Evolutionary conservation across 37 sponge, comb jelly and placozoan species (phyloP).

Genomic region (Eunapius fragilis): DNA sequence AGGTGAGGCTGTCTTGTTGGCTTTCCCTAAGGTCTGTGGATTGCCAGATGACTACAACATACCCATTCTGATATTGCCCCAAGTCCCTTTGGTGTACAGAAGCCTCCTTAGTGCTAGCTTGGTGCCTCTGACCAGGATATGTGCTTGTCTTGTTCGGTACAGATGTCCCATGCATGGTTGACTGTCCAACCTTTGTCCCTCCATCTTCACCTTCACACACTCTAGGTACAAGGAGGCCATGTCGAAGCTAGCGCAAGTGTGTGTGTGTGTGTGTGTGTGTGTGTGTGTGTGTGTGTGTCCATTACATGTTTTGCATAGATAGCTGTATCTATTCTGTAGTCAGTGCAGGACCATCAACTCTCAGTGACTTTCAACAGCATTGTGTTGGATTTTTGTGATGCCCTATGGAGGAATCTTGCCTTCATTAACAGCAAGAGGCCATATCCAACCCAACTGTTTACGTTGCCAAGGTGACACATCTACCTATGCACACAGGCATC

Average conservation of each 20-base stretch:
- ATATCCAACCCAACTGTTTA: conserved; percentile 30
- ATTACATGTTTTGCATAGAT: too few relatives aligned
- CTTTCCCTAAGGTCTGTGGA: conserved; percentile 11
- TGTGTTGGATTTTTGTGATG: conserved; percentile 60
- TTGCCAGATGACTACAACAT: conserved; percentile 25
- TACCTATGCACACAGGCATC: neutral
- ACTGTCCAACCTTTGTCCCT: neutral
- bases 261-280: too few relatives aligned
- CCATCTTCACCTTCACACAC: neutral
- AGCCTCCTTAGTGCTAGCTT: conserved; percentile 4
- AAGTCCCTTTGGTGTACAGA: conserved; percentile 9
- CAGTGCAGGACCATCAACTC: conserved; percentile 10
- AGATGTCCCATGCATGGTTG: too few relatives aligned
- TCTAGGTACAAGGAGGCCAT: neutral
- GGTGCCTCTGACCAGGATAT: conserved; percentile 4
- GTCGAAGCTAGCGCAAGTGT: neutral
- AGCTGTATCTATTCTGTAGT: neutral
- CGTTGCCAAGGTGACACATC: conserved; percentile 6
- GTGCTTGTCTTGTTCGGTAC: conserved; percentile 19
- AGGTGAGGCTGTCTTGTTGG: neutral
- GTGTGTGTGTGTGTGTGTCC: too few relatives aligned
- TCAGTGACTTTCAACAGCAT: conserved; percentile 27
- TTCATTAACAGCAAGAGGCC: conserved; percentile 14
- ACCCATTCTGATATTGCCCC: conserved; percentile 20
- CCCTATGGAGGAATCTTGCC: conserved; percentile 57